Percentiles rank a stretch among this genome's conserved stretches.
Conservation (phyloP, 2,888 invertebrate genomes). For the Odontocolon sp. region DNA sequence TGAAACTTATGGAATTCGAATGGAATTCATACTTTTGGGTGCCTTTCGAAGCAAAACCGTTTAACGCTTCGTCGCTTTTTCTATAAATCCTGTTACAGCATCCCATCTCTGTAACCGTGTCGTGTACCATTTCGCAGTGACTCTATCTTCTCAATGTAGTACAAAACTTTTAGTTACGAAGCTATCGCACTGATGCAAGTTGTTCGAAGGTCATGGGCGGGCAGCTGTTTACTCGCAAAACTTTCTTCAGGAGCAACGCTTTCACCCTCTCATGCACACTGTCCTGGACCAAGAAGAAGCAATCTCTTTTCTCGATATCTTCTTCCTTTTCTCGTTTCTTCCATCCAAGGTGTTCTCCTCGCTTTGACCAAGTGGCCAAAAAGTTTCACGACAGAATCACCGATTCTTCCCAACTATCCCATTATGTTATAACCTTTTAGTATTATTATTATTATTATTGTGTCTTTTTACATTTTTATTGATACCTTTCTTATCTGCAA, state of each 20-base stretch:
- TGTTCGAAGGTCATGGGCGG: conserved; percentile 60
- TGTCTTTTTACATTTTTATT: no score
- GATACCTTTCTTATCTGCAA: no score
- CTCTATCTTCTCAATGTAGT: conserved; percentile 53
- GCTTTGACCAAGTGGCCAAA: conserved; percentile 71
- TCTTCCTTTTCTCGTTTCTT: conserved; percentile 34
- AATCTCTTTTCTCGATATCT: conserved; percentile 46
- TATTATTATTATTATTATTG: no score
- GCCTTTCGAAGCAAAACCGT: conserved; percentile 12
- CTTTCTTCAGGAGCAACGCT: no score
- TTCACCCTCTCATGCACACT: no score
- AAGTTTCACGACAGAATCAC: neutral
- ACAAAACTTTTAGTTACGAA: conserved; percentile 55
- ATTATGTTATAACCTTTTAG: no score
- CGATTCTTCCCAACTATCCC: neutral
- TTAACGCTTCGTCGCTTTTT: conserved; percentile 17
- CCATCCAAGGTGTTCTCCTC: conserved; percentile 67
- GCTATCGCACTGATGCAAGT: conserved; percentile 69
- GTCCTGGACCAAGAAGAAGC: neutral
- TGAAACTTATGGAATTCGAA: no score
- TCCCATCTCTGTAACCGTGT: conserved; percentile 33
- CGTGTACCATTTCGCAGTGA: conserved; percentile 44
- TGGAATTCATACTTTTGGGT: no score
- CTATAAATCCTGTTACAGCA: conserved; percentile 38
- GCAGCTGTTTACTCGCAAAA: conserved; percentile 66